These are phyloP conservation scores for Umimayanthus kanabou DNA, from an alignment of 92 coral and sea anemone species.

Conservation along the genomic window DNA sequence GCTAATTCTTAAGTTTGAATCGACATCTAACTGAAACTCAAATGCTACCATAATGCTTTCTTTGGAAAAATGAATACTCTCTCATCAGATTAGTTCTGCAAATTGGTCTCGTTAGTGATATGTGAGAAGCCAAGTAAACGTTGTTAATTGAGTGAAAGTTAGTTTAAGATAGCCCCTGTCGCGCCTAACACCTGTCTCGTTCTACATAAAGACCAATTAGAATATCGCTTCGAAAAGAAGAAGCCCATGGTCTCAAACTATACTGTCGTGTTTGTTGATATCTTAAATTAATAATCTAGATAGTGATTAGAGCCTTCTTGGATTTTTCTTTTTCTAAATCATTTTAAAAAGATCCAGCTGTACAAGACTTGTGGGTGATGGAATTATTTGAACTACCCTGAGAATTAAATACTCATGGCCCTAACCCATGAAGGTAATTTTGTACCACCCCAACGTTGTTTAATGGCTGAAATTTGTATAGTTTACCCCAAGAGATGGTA, in stretches of 20 bases:
- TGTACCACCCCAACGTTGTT: neutral
- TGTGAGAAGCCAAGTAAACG: slow-evolving; percentile 32
- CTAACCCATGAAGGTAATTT: neutral
- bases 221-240: neutral
- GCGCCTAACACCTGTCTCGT: slow-evolving; percentile 18
- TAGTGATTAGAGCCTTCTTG: slow-evolving; percentile 1
- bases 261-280: slow-evolving; percentile 1
- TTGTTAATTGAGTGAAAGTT: slow-evolving; percentile 35
- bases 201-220: slow-evolving; percentile 18
- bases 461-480: neutral
- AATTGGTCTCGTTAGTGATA: slow-evolving; percentile 22
- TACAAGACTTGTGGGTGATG: neutral
- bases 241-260: neutral
- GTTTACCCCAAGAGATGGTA: slow-evolving; percentile 13
- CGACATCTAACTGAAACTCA: slow-evolving; percentile 12
- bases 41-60: slow-evolving; percentile 10
- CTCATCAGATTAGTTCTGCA: slow-evolving; percentile 13
- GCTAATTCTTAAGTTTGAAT: slow-evolving; percentile 3
- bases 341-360: neutral
- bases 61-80: slow-evolving; percentile 3
- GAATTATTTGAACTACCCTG: neutral
- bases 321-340: neutral
- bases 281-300: neutral
- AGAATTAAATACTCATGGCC: neutral
- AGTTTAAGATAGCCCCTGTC: slow-evolving; percentile 5